Evolutionary conservation across 2,888 invertebrate species (phyloP), one percentile per base, ranked within the genome.

Genomic region (Reticulitermes lucifugus): DNA sequence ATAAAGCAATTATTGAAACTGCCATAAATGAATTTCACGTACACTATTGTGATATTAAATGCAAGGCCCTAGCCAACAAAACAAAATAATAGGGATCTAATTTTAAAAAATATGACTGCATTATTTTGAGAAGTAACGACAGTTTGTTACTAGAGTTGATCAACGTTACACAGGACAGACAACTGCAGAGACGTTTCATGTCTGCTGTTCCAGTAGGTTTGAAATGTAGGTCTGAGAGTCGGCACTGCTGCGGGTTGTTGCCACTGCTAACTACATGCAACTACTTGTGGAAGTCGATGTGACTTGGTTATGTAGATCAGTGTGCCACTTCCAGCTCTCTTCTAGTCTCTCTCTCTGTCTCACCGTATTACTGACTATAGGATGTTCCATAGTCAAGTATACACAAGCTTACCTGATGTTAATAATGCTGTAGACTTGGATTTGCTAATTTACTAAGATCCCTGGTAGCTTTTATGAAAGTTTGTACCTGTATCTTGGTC

Each of bases 191-290:
- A 77, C 46, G 1, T 46, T 77, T 46, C 46, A 18, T 51, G 77
- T 77, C 51, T 43, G 22, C 6, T 46, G 81, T 81, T 81, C 81
- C 81, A 70, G 65, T 81, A 81, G 81, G 70, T 81, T 81, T 70
- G 65, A 81, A 81, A 81, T 81, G 81, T 81, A 70, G 81, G 81
- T 81, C 81, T 70, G 25, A 3, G 43, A 43, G n/a, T 21, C 51
- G 73, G 29, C 35, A 21, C 4, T 29, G 73, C 25, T 35, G 73
- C 41, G 29, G 73, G 41, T 70, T 70, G 70, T 70, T 70, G 70
- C 70, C 70, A 70, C 70, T 70, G 25, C 70, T 70, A 70, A 70
- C 70, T 70, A 70, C 25, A 70, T 70, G 70, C 70, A 29, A 70
- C 70, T 70, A 73, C 35, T 73, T 77, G 77, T 65, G 65, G 65